Base-by-base conservation (phyloP, 2,888 invertebrate genomes). In the Diaperis boleti region DNA sequence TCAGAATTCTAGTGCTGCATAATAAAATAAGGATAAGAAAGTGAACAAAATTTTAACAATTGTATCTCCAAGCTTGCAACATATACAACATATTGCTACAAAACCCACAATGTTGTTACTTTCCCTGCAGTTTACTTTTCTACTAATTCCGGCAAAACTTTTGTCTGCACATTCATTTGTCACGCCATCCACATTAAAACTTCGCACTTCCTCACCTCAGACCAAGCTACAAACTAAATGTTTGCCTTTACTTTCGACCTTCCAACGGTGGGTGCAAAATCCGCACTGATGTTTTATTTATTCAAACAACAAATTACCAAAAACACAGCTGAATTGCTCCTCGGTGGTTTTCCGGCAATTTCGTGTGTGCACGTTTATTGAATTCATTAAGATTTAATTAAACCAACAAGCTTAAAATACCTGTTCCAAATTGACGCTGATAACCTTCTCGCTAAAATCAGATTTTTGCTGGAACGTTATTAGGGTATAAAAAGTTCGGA, bases 321-420 rank as follows among this genome's bases (percentile, higher is more conserved):
- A 31, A 31, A 31, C 3, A n/a, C 5, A 7, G 3, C n/a, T 31
- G 8, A 31, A n/a, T 31, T 31, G n/a, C 2, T 33, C 26, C n/a
- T 7, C 22, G 22, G 22, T 22, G 22, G n/a, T 13, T 13, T 13
- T 33, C n/a, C n/a, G n/a, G 11, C 13, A 33, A 2, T 33, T 31
- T n/a, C 31, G 7, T 18, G 42, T 22, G 29, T 31, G 47, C 31
- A 13, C 29, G n/a, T 15, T 26, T 31, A 22, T 31, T 29, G 47
- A 47, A 47, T 29, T 31, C 47, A 47, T 29, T 42, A 42, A 20
- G 15, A 47, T 47, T 47, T 29, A 29, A 47, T 29, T 47, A 15
- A 47, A 26, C 47, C 3, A n/a, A 15, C 17, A n/a, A 8, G 39
- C 17, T 15, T 15, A 31, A 20, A 18, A 42, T 42, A 42, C 42